Conservation (phyloP, 1,140 invertebrate species). For the Carposina sasakii region DNA sequence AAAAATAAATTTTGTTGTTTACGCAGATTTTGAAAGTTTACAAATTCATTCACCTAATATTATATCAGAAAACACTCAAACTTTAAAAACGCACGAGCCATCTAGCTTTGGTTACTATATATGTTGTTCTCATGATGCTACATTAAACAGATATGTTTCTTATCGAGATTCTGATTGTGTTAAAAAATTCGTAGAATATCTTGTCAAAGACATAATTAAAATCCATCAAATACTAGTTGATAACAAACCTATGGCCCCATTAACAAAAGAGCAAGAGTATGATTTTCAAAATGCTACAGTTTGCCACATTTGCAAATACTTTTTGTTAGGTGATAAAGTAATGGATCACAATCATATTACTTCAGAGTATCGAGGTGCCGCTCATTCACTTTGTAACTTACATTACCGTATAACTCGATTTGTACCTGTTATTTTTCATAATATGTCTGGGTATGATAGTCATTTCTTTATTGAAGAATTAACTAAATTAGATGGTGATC, state of each 20-base stretch:
- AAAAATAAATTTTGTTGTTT: slow-evolving; percentile 38
- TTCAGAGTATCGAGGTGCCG: slow-evolving; percentile 39
- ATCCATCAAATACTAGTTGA: slow-evolving; percentile 23
- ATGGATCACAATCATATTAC: slow-evolving; percentile 47
- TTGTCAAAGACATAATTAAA: not conserved
- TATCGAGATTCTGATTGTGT: slow-evolving; percentile 4
- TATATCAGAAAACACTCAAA: slow-evolving; percentile 8
- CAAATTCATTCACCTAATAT: slow-evolving; percentile 15
- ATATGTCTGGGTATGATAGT: slow-evolving; percentile 20
- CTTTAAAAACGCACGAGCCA: slow-evolving; percentile 40
- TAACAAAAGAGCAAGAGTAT: not conserved
- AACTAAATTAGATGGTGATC: not conserved
- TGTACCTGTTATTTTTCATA: slow-evolving; percentile 23
- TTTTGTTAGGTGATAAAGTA: slow-evolving; percentile 24
- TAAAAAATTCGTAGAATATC: slow-evolving; percentile 1
- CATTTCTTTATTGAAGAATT: slow-evolving; percentile 18
- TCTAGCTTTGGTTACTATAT: slow-evolving; percentile 35
- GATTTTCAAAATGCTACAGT: not conserved
- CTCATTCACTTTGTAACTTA: slow-evolving; percentile 49
- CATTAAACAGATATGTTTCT: slow-evolving; percentile 21
- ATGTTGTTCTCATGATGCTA: slow-evolving; percentile 33
- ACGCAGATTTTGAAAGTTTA: slow-evolving; percentile 48
- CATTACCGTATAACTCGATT: slow-evolving; percentile 30
- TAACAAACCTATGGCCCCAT: not conserved
- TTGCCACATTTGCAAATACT: slow-evolving; percentile 41